Conservation (phyloP, 2,797 vertebrate species). For the Malurus splendens region DNA sequence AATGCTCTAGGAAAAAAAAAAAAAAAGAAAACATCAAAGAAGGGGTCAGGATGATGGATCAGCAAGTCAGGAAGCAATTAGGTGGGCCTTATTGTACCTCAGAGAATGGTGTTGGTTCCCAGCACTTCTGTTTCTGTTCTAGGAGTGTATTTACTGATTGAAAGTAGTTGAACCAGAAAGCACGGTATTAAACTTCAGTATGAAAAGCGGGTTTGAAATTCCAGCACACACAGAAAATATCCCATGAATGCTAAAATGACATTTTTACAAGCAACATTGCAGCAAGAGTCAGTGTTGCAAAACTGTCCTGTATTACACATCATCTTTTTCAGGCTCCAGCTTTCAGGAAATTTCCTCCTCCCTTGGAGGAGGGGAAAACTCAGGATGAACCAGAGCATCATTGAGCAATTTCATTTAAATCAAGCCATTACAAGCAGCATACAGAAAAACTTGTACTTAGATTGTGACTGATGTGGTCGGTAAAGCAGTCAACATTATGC, state of each 20-base stretch:
- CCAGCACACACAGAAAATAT: background rate
- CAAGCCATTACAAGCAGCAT: background rate
- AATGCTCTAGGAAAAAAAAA: background rate
- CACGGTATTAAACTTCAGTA: background rate
- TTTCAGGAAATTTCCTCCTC: background rate
- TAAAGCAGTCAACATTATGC: background rate
- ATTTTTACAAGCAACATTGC: background rate
- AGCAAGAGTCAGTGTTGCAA: background rate
- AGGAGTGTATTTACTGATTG: background rate
- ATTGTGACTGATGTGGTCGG: background rate
- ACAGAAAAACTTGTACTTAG: background rate
- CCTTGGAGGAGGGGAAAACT: background rate
- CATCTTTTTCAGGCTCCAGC: background rate
- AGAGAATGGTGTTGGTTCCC: background rate
- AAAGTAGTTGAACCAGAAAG: background rate
- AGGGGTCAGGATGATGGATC: conserved; percentile 25
- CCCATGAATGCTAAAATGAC: background rate
- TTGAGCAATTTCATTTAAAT: background rate
- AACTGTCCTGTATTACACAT: background rate
- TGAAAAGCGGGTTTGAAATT: background rate
- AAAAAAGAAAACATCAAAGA: conserved; percentile 17
- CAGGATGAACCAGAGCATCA: background rate
- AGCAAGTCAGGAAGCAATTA: conserved; percentile 58
- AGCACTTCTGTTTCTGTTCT: conserved; percentile 1
- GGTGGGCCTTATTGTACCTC: conserved; percentile 40